A percentile compares a stretch with the other conserved stretches of the same genome.
Evolutionary conservation across 2,888 invertebrate species (phyloP).

Genomic region (Nephrotoma flavescens): DNA sequence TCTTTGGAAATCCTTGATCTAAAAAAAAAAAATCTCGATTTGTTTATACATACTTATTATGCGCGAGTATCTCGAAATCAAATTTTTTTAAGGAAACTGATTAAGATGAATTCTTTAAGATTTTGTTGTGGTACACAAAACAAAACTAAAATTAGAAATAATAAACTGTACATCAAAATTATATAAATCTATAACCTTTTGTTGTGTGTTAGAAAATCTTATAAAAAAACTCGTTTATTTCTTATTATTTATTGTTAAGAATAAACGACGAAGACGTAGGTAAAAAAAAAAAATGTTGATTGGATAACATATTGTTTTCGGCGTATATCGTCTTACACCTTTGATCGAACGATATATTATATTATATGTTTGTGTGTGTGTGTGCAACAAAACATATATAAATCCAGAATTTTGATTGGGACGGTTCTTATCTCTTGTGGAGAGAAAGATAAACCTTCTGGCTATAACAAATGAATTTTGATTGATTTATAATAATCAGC

Average conservation of each 20-base stretch:
- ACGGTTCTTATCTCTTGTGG: background rate
- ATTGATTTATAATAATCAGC: background rate
- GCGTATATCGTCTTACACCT: background rate
- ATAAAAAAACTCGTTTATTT: background rate
- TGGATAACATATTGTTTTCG: background rate
- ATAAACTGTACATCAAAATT: background rate
- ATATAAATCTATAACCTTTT: background rate
- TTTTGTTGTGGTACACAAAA: background rate
- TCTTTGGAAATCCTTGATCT: background rate
- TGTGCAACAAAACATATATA: background rate
- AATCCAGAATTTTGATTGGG: background rate
- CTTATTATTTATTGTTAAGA: background rate
- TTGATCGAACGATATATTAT: background rate
- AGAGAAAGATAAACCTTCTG: background rate
- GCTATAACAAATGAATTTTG: background rate
- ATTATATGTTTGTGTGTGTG: background rate
- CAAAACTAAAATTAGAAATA: background rate
- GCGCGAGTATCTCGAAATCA: background rate
- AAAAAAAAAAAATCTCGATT: background rate
- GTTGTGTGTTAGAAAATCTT: background rate
- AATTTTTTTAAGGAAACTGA: background rate
- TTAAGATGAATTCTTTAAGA: background rate
- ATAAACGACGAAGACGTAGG: background rate
- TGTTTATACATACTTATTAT: background rate
- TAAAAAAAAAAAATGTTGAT: background rate